Conservation (phyloP, 2,888 invertebrate genomes). For the Pammene aurita region DNA sequence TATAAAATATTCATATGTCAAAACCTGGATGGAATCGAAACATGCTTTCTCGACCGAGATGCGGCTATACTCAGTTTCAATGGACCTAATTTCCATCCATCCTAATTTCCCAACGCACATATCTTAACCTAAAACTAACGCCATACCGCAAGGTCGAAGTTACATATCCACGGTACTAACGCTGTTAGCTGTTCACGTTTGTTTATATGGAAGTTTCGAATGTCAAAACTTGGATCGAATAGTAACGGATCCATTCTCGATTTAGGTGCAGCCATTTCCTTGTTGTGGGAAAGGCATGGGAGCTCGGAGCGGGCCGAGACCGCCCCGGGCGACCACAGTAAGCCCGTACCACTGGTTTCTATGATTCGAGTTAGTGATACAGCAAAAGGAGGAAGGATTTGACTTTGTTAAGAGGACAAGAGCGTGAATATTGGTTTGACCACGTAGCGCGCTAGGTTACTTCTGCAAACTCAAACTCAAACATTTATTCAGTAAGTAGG, state of each 20-base stretch:
- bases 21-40: too few relatives aligned
- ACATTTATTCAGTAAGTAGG: too few relatives aligned
- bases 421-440: too few relatives aligned
- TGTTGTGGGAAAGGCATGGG: conserved; percentile 68
- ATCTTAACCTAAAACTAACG: neutral
- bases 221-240: conserved; percentile 21
- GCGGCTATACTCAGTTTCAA: too few relatives aligned
- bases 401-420: too few relatives aligned
- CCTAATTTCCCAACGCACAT: too few relatives aligned
- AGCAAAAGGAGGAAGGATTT: neutral
- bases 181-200: too few relatives aligned
- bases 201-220: neutral
- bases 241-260: conserved; percentile 21
- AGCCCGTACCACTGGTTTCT: conserved; percentile 60
- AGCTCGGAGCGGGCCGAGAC: conserved; percentile 56
- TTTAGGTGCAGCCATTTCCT: conserved; percentile 19
- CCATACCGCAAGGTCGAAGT: neutral
- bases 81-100: too few relatives aligned
- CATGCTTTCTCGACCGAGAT: too few relatives aligned
- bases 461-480: too few relatives aligned
- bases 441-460: too few relatives aligned
- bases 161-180: neutral
- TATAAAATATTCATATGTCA: too few relatives aligned
- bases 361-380: neutral
- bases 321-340: conserved; percentile 62